These are phyloP conservation scores for Trissonchulus sp. DNA, from an alignment of 2,888 invertebrate genomes.

Conservation along the genomic window DNA sequence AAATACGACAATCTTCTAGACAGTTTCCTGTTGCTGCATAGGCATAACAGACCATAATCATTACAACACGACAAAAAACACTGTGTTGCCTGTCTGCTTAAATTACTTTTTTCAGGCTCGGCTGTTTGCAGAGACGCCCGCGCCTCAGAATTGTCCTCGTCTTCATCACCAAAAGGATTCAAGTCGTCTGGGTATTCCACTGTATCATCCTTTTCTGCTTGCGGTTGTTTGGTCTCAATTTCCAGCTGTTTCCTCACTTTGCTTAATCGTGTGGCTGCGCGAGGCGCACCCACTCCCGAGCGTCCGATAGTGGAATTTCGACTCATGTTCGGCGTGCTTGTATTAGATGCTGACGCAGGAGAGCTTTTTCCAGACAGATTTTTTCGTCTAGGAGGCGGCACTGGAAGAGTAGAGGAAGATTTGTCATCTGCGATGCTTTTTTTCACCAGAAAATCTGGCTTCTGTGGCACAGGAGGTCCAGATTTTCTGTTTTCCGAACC, in stretches of 20 bases:
- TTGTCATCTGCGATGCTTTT: neutral
- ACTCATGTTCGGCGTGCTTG: neutral
- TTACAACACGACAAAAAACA: too few species aligned
- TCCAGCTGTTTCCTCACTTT: neutral
- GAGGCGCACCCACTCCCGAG: neutral
- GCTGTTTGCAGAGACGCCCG: too few species aligned
- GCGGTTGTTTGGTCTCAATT: neutral
- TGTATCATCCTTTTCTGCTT: neutral
- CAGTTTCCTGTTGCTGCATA: too few species aligned
- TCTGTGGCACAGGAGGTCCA: neutral
- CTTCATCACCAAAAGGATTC: slow-evolving; percentile 75
- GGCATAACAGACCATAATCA: too few species aligned
- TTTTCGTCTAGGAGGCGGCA: neutral
- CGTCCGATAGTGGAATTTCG: neutral
- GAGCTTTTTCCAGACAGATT: neutral
- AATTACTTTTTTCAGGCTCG: too few species aligned
- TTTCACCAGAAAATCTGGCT: neutral
- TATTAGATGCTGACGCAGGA: neutral
- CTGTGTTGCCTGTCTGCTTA: too few species aligned
- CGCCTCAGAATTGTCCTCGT: slow-evolving; percentile 57
- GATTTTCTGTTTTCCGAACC: neutral
- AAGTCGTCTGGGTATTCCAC: slow-evolving; percentile 67
- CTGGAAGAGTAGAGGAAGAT: neutral
- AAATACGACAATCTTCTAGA: too few species aligned
- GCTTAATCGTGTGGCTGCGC: neutral